phyloP scores from a whole-genome alignment of 2,797 vertebrate species.

The Buphagus erythrorhynchus region DNA sequence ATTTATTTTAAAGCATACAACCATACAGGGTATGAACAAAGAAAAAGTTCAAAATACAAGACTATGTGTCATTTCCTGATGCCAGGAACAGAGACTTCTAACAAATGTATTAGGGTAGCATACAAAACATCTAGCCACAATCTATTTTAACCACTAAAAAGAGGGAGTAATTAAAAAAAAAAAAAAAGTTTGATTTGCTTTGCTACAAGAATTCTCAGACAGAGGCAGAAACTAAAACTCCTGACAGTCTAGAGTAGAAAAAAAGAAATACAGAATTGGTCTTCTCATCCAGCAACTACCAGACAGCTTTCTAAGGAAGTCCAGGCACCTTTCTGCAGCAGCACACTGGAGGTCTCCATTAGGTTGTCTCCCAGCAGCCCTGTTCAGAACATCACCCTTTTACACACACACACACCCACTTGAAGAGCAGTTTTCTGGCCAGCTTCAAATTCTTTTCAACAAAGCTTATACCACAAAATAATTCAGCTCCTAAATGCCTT shows the following conservation, averaged over 20 bases:
- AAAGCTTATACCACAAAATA: neutral
- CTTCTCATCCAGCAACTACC: neutral
- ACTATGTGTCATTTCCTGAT: slow-evolving; percentile 44
- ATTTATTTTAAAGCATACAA: slow-evolving; percentile 12
- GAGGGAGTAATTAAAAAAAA: neutral
- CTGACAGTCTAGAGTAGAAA: neutral
- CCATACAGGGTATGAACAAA: slow-evolving; percentile 19
- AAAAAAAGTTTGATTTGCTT: neutral
- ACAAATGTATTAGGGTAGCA: neutral
- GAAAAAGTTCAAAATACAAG: slow-evolving; percentile 7
- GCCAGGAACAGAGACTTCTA: neutral
- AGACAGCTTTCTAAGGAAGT: neutral
- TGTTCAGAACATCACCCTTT: neutral
- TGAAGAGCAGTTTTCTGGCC: neutral
- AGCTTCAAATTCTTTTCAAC: neutral
- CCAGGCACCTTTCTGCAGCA: neutral
- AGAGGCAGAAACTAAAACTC: neutral
- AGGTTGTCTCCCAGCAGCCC: neutral
- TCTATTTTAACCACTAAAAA: neutral
- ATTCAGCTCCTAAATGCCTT: neutral
- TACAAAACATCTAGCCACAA: neutral
- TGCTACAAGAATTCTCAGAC: neutral
- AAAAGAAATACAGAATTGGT: neutral
- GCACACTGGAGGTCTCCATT: neutral
- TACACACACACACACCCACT: rapidly evolving